phyloP scores from a whole-genome alignment of 92 coral and sea anemone genomes.

The Actinostola sp. region DNA sequence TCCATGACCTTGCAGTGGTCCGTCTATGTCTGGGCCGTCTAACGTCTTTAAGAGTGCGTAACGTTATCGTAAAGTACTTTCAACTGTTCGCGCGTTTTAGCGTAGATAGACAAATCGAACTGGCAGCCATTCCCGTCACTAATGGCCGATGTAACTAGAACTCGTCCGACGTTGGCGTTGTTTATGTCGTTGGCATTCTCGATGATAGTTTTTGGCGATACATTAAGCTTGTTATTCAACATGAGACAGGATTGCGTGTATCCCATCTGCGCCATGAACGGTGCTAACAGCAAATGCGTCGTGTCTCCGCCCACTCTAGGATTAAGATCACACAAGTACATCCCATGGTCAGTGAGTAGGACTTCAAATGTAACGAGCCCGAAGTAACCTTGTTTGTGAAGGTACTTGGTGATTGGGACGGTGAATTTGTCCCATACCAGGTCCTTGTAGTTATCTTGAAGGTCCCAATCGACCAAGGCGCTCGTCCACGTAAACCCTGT shows the following conservation, averaged over 20 bases:
- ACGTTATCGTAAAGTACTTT: constrained; percentile 21
- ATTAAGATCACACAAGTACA: constrained; percentile 46
- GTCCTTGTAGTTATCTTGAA: constrained; percentile 45
- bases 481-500: constrained; percentile 39
- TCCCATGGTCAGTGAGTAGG: constrained; percentile 40
- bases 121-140: constrained; percentile 32
- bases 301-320: constrained; percentile 59
- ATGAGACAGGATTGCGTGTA: constrained; percentile 37
- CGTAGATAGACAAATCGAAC: constrained; percentile 40
- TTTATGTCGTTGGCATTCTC: constrained; percentile 49
- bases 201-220: constrained; percentile 24
- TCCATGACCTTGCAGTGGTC: too few relatives aligned
- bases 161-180: constrained; percentile 16
- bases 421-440: constrained; percentile 47
- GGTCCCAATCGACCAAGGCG: constrained; percentile 58
- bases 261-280: constrained; percentile 52
- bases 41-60: not conserved
- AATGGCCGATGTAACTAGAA: constrained; percentile 29
- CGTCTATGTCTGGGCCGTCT: not conserved
- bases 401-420: constrained; percentile 55
- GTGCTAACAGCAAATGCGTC: constrained; percentile 45
- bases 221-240: constrained; percentile 9
- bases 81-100: constrained; percentile 25
- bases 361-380: constrained; percentile 65
- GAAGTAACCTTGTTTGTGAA: constrained; percentile 60